Percentiles rank a stretch among this genome's conserved stretches.
Conservation (phyloP, 1,140 invertebrate species). For the Babylonia areolata region DNA sequence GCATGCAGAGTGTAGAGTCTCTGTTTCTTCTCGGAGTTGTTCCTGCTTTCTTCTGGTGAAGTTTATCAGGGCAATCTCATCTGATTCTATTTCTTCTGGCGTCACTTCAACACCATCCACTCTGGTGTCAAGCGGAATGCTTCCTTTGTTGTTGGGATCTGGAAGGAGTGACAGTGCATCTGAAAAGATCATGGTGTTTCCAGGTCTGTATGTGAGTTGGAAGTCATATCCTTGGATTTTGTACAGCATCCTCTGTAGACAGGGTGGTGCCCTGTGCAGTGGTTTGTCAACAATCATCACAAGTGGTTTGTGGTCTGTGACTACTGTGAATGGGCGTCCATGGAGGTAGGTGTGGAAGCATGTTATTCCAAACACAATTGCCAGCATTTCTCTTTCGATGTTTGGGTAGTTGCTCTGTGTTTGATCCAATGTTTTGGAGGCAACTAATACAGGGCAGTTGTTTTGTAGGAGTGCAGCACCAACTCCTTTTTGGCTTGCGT, state of each 20-base stretch:
- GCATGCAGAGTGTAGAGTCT: too few species aligned
- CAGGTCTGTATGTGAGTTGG: too few species aligned
- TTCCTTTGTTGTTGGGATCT: too few species aligned
- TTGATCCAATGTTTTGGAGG: constrained; percentile 72
- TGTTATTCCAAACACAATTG: constrained; percentile 75
- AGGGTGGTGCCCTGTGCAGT: constrained; percentile 67
- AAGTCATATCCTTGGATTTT: constrained; percentile 70
- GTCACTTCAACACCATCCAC: too few species aligned
- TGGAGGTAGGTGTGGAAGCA: constrained; percentile 74
- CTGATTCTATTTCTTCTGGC: too few species aligned
- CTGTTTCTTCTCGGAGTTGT: not conserved
- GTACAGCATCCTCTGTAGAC: constrained; percentile 76
- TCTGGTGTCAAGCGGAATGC: too few species aligned
- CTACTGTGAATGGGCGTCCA: constrained; percentile 56
- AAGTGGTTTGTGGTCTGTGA: constrained; percentile 68
- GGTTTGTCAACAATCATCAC: constrained; percentile 74
- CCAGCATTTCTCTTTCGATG: constrained; percentile 76
- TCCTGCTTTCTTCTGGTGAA: too few species aligned
- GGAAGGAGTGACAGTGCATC: too few species aligned
- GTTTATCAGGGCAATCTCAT: too few species aligned
- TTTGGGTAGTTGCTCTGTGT: constrained; percentile 76
- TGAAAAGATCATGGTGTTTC: constrained; percentile 44
- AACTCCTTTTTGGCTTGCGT: too few species aligned
- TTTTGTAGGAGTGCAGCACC: too few species aligned
- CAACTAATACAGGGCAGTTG: constrained; percentile 67